Evolutionary conservation across 2,888 invertebrate species (phyloP).

Genomic region (Leptogaster cylindrica): DNA sequence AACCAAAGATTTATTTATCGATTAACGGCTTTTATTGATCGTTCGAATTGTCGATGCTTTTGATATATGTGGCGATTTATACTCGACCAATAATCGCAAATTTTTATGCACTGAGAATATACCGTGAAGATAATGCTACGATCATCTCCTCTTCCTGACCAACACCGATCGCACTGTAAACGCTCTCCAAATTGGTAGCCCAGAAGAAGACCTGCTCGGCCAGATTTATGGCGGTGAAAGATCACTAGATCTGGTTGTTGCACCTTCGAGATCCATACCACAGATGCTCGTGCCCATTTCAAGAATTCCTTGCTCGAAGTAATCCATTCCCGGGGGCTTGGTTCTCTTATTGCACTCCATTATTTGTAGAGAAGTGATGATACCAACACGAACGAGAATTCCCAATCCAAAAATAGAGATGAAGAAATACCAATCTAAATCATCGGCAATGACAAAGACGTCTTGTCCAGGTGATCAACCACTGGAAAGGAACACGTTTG

Average conservation of each 20-base stretch:
- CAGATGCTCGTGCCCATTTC: neutral
- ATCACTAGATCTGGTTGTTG: constrained; percentile 4
- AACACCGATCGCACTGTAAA: too few species aligned
- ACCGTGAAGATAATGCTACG: too few species aligned
- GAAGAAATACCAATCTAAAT: constrained; percentile 34
- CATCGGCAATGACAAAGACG: constrained; percentile 31
- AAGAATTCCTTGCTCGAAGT: neutral
- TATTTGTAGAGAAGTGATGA: neutral
- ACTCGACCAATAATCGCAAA: constrained; percentile 7
- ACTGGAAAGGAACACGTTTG: constrained; percentile 36
- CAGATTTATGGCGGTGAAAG: constrained; percentile 3
- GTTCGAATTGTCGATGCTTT: constrained; percentile 43
- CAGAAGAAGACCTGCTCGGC: neutral
- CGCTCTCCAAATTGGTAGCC: neutral
- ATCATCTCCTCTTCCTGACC: too few species aligned
- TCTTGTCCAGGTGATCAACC: constrained; percentile 33
- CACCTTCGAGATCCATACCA: neutral
- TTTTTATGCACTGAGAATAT: too few species aligned
- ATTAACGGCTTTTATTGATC: constrained; percentile 44
- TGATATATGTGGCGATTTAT: constrained; percentile 41
- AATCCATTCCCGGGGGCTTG: neutral
- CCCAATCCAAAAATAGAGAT: constrained; percentile 32
- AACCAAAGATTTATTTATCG: constrained; percentile 41
- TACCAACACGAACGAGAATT: neutral
- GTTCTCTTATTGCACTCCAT: neutral